Evolutionary conservation across 2,888 invertebrate species (phyloP), one percentile per base, ranked within the genome.

Genomic region (Spilarctia lutea): DNA sequence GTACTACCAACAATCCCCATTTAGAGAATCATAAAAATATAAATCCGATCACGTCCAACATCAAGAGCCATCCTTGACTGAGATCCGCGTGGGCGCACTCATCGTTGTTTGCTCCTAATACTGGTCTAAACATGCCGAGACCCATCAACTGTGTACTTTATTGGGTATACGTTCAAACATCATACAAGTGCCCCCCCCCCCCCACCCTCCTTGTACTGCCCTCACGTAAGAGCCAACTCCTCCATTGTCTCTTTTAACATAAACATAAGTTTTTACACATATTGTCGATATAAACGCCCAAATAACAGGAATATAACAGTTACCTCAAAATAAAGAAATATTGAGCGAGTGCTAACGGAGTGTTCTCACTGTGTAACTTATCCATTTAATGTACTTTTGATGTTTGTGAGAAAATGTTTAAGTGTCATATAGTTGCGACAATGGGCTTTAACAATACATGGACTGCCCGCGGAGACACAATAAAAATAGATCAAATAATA

Each of bases 131-230:
- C 85, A 82, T 75, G 71, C 71, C 72, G 75, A 75, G 75, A 73
- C 77, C 80, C 82, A 83, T 80, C 80, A 79, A 85, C 83, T 83
- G 77, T 72, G 81, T 79, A 84, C 79, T 84, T 84, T 84, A 84
- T 85, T 84, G 81, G 79, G 76, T 78, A 79, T 82, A 76, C 75
- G 77, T 85, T 76, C 52, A 71, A 76, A 73, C 74, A 75, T 74
- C 71, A 60, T 65, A 65, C 35, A 16, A 3, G 30, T 33, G 13
- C 13, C 33, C 16, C 70, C 45, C 24, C 13, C 8, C n/a, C 8
- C 66, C 56, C 69, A 68, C 65, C 65, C 74, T 56, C 30, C 56
- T n/a, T n/a, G n/a, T n/a, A 27, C 27, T 27, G 24, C 4, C 33
- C 67, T n/a, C n/a, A 13, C 45, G 2, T 48, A n/a, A 68, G 35